Evolutionary conservation across 2,113 vertebrate species (phyloP).

Genomic region (Tenebrosternarchus preto): DNA sequence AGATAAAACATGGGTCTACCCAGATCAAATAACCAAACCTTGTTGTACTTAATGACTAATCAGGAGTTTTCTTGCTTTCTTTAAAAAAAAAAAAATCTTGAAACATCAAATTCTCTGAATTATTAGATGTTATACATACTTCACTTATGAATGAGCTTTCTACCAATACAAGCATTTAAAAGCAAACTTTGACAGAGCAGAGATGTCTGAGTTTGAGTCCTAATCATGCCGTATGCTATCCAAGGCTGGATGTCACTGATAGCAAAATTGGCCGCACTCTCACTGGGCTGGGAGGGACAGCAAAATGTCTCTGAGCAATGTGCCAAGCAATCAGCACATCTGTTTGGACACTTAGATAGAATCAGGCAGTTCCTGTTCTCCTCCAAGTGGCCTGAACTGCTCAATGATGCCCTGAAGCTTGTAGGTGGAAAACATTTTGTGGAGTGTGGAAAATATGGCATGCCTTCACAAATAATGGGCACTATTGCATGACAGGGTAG

Average conservation of each 20-base stretch:
- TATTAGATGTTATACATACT: not conserved
- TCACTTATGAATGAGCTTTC: too few species aligned
- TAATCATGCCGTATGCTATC: not conserved
- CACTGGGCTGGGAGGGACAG: not conserved
- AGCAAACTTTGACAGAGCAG: not conserved
- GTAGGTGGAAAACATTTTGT: constrained; percentile 25
- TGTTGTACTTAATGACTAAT: not conserved
- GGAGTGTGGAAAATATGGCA: constrained; percentile 8
- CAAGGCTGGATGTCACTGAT: constrained; percentile 24
- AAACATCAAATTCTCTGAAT: not conserved
- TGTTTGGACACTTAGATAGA: constrained; percentile 37
- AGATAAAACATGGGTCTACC: too few species aligned
- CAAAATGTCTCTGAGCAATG: constrained; percentile 23
- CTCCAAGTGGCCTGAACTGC: constrained; percentile 19
- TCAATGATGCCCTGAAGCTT: constrained; percentile 26
- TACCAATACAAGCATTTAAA: too few species aligned
- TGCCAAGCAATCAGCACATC: constrained; percentile 35
- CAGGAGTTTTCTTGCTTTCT: too few species aligned
- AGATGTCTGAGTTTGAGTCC: constrained; percentile 1
- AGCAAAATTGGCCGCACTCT: constrained; percentile 32
- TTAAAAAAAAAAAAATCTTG: too few species aligned
- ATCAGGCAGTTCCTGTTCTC: constrained; percentile 41
- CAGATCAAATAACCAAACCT: not conserved
- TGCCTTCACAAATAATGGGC: constrained; percentile 7
- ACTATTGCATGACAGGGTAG: not conserved